A percentile compares a stretch with the other conserved stretches of the same genome.
Evolutionary conservation across 1,140 invertebrate species (phyloP).

Genomic region (Drosophila saltans): DNA sequence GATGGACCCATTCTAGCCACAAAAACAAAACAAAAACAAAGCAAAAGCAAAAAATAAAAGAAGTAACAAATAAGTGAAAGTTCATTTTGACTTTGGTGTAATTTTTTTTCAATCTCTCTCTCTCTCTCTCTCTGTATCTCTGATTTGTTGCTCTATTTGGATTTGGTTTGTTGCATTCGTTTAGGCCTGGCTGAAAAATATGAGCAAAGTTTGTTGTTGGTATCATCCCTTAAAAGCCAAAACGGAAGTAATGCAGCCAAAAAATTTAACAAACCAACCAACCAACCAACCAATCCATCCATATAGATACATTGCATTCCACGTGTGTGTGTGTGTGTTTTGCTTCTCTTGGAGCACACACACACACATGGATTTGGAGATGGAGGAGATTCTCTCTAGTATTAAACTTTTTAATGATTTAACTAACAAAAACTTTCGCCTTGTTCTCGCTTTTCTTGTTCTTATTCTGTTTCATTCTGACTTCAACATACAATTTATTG

Average conservation of each 20-base stretch:
- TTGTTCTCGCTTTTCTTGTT: conserved; percentile 48
- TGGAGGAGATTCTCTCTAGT: conserved; percentile 24
- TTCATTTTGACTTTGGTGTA: conserved; percentile 53
- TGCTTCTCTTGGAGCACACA: too few species aligned
- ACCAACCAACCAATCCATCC: background rate
- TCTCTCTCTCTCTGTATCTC: background rate
- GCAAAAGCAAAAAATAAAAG: background rate
- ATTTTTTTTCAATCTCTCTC: background rate
- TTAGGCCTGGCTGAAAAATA: conserved; percentile 55
- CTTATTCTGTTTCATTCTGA: conserved; percentile 22
- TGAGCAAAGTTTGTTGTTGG: conserved; percentile 52
- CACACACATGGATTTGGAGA: too few species aligned
- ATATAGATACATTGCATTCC: background rate
- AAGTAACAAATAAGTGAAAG: conserved; percentile 51
- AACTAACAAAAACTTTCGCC: conserved; percentile 81
- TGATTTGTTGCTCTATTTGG: background rate
- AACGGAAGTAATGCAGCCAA: conserved; percentile 35
- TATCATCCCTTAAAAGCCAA: conserved; percentile 19
- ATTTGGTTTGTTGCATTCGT: background rate
- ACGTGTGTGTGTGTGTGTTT: too few species aligned
- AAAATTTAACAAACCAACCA: background rate
- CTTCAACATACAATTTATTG: conserved; percentile 76
- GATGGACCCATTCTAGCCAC: background rate
- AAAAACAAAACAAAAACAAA: conserved; percentile 10
- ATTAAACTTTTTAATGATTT: conserved; percentile 83